Conservation (phyloP, 1,140 invertebrate genomes). For the Artemia franciscana region DNA sequence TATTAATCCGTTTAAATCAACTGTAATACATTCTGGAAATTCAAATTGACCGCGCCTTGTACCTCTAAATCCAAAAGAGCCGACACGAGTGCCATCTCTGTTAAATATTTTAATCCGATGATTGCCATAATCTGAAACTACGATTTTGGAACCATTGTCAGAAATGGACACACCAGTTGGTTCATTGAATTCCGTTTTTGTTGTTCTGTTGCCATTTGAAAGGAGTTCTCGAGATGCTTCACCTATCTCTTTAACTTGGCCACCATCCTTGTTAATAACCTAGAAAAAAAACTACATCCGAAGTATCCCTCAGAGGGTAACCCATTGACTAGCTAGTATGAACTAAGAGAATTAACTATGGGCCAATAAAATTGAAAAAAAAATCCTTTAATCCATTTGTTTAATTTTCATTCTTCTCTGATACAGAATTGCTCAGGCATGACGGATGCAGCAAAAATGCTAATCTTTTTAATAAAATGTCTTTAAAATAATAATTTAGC, state of each 20-base stretch:
- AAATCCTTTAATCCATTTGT: too few relatives aligned
- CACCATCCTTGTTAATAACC: slow-evolving; percentile 18
- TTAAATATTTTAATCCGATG: slow-evolving; percentile 30
- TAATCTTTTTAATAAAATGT: too few relatives aligned
- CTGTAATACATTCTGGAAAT: slow-evolving; percentile 36
- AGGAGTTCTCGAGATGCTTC: slow-evolving; percentile 14
- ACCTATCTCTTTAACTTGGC: slow-evolving; percentile 25
- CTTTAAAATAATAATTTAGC: too few relatives aligned
- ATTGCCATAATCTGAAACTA: slow-evolving; percentile 36
- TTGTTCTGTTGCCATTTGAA: slow-evolving; percentile 10
- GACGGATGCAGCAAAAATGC: too few relatives aligned
- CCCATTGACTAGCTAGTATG: too few relatives aligned
- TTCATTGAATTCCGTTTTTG: slow-evolving; percentile 30
- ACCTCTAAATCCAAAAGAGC: slow-evolving; percentile 32
- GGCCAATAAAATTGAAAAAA: too few relatives aligned
- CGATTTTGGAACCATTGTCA: slow-evolving; percentile 16
- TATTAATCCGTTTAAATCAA: slow-evolving; percentile 40
- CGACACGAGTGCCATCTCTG: slow-evolving; percentile 14
- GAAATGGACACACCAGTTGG: slow-evolving; percentile 38
- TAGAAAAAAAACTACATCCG: background rate
- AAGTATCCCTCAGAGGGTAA: too few relatives aligned
- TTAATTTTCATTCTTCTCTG: too few relatives aligned
- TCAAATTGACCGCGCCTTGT: slow-evolving; percentile 34
- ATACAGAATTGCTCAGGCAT: too few relatives aligned
- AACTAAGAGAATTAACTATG: too few relatives aligned